Conservation (phyloP, 2,113 vertebrate genomes). For the Neodontobutis hainanensis region DNA sequence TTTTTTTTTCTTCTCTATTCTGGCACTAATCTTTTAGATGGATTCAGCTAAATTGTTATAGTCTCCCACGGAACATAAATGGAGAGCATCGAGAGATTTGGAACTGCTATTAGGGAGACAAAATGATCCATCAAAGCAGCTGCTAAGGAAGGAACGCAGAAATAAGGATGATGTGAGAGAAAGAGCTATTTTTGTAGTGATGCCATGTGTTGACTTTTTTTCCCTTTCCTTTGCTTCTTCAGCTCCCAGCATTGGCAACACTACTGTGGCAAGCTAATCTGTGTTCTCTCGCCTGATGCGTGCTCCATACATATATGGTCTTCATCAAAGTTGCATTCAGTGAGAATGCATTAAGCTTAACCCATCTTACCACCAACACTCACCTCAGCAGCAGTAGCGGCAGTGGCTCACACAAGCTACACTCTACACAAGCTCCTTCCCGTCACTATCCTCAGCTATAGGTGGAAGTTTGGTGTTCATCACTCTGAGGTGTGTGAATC, state of each 20-base stretch:
- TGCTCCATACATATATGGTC: slow-evolving; percentile 43
- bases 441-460: slow-evolving; percentile 2
- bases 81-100: slow-evolving; percentile 69
- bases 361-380: slow-evolving; percentile 26
- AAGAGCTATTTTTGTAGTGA: slow-evolving; percentile 64
- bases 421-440: no score
- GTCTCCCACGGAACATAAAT: slow-evolving; percentile 65
- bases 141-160: slow-evolving; percentile 59
- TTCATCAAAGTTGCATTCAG: slow-evolving; percentile 54
- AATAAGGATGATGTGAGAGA: slow-evolving; percentile 60
- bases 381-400: slow-evolving; percentile 15
- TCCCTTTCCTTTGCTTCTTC: slow-evolving; percentile 6
- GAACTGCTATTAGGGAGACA: slow-evolving; percentile 71
- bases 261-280: slow-evolving; percentile 37
- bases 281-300: slow-evolving; percentile 35
- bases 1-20: slow-evolving; percentile 36
- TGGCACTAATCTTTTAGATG: slow-evolving; percentile 62
- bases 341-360: slow-evolving; percentile 33
- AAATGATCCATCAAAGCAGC: slow-evolving; percentile 75
- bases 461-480: slow-evolving; percentile 43
- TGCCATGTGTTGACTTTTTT: slow-evolving; percentile 18
- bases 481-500: slow-evolving; percentile 51
- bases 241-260: slow-evolving; percentile 14
- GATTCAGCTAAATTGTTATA: slow-evolving; percentile 70
- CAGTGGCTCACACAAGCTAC: slow-evolving; percentile 43